Conservation (phyloP, 2,888 invertebrate genomes). For the Tenthredo distinguenda region DNA sequence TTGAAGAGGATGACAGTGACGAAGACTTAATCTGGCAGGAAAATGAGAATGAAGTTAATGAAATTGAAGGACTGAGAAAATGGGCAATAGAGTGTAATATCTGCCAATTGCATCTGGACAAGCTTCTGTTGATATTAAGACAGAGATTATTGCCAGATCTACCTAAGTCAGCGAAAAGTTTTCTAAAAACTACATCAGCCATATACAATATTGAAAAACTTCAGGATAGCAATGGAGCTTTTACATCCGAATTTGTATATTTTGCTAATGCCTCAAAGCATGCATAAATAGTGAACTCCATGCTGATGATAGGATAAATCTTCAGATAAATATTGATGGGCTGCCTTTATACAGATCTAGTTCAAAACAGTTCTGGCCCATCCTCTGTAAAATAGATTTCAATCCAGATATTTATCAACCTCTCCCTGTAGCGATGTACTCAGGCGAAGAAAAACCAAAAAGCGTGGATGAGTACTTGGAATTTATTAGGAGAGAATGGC, state of each 20-base stretch:
- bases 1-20: too few species aligned
- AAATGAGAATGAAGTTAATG: slow-evolving; percentile 7
- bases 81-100: slow-evolving; percentile 52
- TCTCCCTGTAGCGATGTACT: too few species aligned
- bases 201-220: slow-evolving; percentile 24
- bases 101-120: slow-evolving; percentile 48
- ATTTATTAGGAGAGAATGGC: too few species aligned
- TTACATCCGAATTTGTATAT: slow-evolving; percentile 53
- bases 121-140: slow-evolving; percentile 48
- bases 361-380: too few species aligned
- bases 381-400: too few species aligned
- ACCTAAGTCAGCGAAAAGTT: slow-evolving; percentile 50
- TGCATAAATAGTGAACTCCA: slow-evolving; percentile 55
- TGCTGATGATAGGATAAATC: slow-evolving; percentile 44
- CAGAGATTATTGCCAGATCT: slow-evolving; percentile 54
- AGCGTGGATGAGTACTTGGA: too few species aligned
- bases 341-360: neutral
- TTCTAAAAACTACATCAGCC: neutral
- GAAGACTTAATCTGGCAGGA: too few species aligned
- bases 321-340: slow-evolving; percentile 57
- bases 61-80: slow-evolving; percentile 45
- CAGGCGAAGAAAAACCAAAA: too few species aligned
- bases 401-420: too few species aligned
- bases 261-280: slow-evolving; percentile 48
- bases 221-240: neutral